Base-by-base conservation (phyloP, 2,888 invertebrate species). In the Xylophagus ater region DNA sequence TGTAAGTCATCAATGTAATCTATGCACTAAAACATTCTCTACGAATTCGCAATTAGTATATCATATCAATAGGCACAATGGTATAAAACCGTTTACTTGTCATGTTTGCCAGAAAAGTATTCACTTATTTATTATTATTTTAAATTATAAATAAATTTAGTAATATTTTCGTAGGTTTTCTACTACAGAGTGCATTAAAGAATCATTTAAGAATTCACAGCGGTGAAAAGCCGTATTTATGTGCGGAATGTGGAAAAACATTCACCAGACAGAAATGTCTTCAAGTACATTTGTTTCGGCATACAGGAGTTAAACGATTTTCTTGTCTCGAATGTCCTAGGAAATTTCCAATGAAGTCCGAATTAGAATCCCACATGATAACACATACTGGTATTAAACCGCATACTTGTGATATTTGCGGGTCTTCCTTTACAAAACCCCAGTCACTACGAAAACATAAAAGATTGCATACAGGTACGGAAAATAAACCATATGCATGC, bases 361-460 rank as follows among this genome's bases (percentile, higher is more conserved):
- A 56, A 45, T 49, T 73, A 25, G 65, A 70, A 42, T 60, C 68
- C 4, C 71, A 73, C 49, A 51, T 56, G 29, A 51, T 59, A 15
- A 66, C 68, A 1, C 74, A 74, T 48, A 62, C 66, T 0, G 68
- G 73, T 8, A 69, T 69, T 13, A 49, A 76, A 37, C 78, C 79
- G 0, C 74, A 73, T 57, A 70, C 70, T 41, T 80, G 80, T 46
- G 73, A 73, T 17, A 69, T 70, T 41, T 80, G 80, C 47, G 71
- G 72, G 8, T 73, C 76, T 43, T 50, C 68, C 13, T 74, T 74
- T 50, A 72, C 72, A 1, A 72, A 72, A 41, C 62, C 65, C 2
- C 69, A 66, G 47, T 70, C 72, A 1, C 56, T 80, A 19, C 76
- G 74, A 52, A 72, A 79, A 32, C 80, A 80, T 52, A 68, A 72